These are phyloP conservation scores for Albula goreensis DNA, from an alignment of 2,113 vertebrate species.

Conservation along the genomic window DNA sequence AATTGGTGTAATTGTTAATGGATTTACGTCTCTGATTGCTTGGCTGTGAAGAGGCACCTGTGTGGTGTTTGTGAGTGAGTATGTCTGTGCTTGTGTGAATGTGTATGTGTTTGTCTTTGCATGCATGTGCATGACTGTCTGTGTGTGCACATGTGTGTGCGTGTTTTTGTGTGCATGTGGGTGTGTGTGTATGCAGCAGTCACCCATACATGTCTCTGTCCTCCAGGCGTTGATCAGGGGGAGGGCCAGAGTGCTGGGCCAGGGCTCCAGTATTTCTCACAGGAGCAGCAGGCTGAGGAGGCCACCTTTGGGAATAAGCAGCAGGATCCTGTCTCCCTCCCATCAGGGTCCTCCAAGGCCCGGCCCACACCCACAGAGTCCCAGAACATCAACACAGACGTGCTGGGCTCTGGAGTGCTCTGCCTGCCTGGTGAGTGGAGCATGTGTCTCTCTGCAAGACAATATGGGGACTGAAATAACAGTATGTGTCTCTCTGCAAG, in stretches of 20 bases:
- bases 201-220: neutral
- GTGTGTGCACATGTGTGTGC: neutral
- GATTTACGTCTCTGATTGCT: neutral
- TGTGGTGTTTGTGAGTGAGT: no score
- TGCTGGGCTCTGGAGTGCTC: conserved; percentile 78
- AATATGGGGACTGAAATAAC: neutral
- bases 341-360: neutral
- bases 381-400: conserved; percentile 65
- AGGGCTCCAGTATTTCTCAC: neutral
- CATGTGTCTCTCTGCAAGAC: neutral
- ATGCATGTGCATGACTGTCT: neutral
- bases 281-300: neutral
- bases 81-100: no score
- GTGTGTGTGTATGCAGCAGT: neutral
- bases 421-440: conserved; percentile 76
- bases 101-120: neutral
- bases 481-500: neutral
- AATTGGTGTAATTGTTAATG: neutral
- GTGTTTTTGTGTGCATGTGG: neutral
- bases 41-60: neutral
- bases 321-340: no score
- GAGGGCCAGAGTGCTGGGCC: neutral
- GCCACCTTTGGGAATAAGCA: neutral
- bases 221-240: neutral
- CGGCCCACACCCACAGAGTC: neutral